phyloP scores from a whole-genome alignment of 1,140 invertebrate species.

The Conus betulinus region DNA sequence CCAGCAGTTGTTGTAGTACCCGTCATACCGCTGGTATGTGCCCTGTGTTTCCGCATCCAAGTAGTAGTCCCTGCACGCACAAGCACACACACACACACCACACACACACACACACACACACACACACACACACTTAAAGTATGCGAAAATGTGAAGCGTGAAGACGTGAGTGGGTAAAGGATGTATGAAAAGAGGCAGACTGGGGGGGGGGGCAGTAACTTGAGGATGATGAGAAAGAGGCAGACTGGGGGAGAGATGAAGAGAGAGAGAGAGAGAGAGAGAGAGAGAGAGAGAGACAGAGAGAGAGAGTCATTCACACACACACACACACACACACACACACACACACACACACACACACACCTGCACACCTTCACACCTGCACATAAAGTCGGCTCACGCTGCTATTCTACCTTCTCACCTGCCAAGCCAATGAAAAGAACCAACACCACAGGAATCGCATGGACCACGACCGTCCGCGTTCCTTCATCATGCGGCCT shows the following conservation, averaged over 20 bases:
- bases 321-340: no score
- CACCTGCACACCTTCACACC: neutral
- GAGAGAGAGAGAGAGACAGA: neutral
- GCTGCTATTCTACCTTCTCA: no score
- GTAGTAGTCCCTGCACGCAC: neutral
- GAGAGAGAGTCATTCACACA: no score
- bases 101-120: slow-evolving; percentile 20
- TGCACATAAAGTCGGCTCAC: neutral
- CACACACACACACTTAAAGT: neutral
- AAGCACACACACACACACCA: neutral
- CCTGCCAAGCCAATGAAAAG: no score
- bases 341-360: neutral
- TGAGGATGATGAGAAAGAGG: no score
- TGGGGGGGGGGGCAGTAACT: no score
- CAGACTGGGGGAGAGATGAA: no score
- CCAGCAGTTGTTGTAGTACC: slow-evolving; percentile 99
- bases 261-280: neutral
- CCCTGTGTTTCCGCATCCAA: neutral
- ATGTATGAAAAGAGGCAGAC: no score
- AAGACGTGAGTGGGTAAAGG: no score
- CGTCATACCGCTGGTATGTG: slow-evolving; percentile 91
- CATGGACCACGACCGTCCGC: no score
- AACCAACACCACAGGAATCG: no score
- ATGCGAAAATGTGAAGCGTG: neutral
- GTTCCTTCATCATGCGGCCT: no score